These are phyloP conservation scores for Thysanoteuthis rhombus DNA, from an alignment of 2,888 invertebrate genomes.

Conservation along the genomic window DNA sequence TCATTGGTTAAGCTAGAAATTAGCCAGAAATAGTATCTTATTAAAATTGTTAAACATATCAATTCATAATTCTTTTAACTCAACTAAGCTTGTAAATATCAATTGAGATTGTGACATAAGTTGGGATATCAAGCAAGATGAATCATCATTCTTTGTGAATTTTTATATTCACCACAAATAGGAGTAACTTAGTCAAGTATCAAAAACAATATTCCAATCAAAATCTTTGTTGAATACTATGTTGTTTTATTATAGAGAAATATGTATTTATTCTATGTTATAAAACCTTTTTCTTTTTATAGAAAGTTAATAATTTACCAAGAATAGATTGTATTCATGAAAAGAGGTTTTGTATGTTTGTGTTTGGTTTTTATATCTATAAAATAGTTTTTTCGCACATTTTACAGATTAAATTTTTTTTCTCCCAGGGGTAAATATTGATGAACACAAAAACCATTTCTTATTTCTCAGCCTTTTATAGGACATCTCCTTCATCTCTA, in stretches of 20 bases:
- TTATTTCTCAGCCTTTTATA: too few relatives aligned
- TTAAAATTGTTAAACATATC: background rate
- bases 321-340: too few relatives aligned
- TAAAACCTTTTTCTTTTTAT: background rate
- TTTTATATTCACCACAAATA: background rate
- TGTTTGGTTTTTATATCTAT: too few relatives aligned
- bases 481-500: too few relatives aligned
- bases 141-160: too few relatives aligned
- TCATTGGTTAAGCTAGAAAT: background rate
- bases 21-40: background rate
- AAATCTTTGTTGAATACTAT: background rate
- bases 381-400: too few relatives aligned
- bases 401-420: too few relatives aligned
- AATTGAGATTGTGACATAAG: background rate
- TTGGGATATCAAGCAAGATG: background rate
- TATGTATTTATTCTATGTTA: background rate
- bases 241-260: background rate
- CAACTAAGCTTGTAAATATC: background rate
- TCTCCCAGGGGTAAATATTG: too few relatives aligned
- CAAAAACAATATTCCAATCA: background rate
- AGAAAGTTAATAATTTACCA: too few relatives aligned
- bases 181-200: background rate
- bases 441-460: too few relatives aligned
- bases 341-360: too few relatives aligned
- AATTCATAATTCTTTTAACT: background rate